Base-by-base conservation (phyloP, 2,797 vertebrate genomes). In the Manis pentadactyla region DNA sequence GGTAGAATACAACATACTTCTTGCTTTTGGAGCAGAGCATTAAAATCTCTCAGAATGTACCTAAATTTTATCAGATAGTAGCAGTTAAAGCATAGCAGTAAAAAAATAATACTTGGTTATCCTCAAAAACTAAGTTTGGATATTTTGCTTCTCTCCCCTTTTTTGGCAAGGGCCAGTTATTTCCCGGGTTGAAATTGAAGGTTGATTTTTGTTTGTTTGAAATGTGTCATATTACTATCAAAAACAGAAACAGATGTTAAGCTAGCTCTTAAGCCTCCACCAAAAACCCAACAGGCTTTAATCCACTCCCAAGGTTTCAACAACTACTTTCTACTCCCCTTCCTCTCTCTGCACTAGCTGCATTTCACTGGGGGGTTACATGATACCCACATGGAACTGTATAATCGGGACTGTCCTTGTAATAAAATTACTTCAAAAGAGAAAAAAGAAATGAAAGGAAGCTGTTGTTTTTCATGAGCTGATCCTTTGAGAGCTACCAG, bases 381-480 rank as follows among this genome's bases (percentile, higher is more conserved):
- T 4, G 34, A n/a, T 13, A 8, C 53, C 25, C 46, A 94, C 15
- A 49, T 11, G 9, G 46, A 92, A 73, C 5, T 59, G 11, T 55
- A 46, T 34, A 68, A 81, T 59, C 55, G 42, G 25, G 9, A 93
- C 34, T 27, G 73, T 71, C 21, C 37, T 84, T 77, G 68, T 39
- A 87, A 86, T 84, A 37, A 86, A 92, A 94, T n/a, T 61, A 81
- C 23, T 81, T 87, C 49, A 92, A 93, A 94, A 87, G 23, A 69
- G 39, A 92, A 57, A 77, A 93, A 49, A 73, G 29, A 96, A 96
- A 92, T 34, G 66, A 91, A 93, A 88, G 31, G 18, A 9, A 88
- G 34, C 6, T 51, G 74, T 75, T 87, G 69, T 64, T 64, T 75
- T 51, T 53, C 46, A 69, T 10, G 17, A 86, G 29, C 10, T 81